Evolutionary conservation across 2,888 invertebrate species (phyloP), one percentile per base, ranked within the genome.

Genomic region (Petrolisthes cinctipes): DNA sequence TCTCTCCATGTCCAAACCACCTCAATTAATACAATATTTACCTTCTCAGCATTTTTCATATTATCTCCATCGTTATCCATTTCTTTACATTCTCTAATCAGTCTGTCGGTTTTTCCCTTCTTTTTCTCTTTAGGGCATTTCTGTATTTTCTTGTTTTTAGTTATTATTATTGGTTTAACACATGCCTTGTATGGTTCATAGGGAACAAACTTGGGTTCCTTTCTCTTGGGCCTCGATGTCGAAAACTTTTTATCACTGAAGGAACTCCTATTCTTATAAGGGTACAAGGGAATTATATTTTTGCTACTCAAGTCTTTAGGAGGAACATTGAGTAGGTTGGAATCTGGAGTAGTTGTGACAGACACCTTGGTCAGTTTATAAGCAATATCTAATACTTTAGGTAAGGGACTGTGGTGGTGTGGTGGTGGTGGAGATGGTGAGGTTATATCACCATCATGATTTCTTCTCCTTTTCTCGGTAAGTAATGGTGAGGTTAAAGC

Each of bases 121-220:
- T 14, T 82, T 71, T 4, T 68, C 5, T 86, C n/a, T 56, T 68
- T 37, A 37, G 23, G 5, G 17, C 6, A 20, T 53, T 23, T n/a
- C 84, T 14, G 57, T 20, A n/a, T 20, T 56, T 4, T 11, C 14
- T n/a, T 73, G 37, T 66, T 6, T 75, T 9, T 14, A 23, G n/a
- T 7, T 53, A 68, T 88, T 37, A 82, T 56, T 54, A 90, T 89
- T 4, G 90, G 89, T 51, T 82, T 89, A 51, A 86, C 85, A 81
- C 88, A 91, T 20, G 95, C 97, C 92, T 97, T 95, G 92, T 97
- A 97, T 0, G 97, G 97, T 92, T 97, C 97, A 91, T 96, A 97
- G 0, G 97, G 97, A 66, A 97, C 95, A 93, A 97, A 97, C 92
- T 96, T 97, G 0, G 97, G 96, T 91, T 95, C 95, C 54, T 82